Evolutionary conservation across 2,797 vertebrate species (phyloP).

Genomic region (Heterohyrax brucei): DNA sequence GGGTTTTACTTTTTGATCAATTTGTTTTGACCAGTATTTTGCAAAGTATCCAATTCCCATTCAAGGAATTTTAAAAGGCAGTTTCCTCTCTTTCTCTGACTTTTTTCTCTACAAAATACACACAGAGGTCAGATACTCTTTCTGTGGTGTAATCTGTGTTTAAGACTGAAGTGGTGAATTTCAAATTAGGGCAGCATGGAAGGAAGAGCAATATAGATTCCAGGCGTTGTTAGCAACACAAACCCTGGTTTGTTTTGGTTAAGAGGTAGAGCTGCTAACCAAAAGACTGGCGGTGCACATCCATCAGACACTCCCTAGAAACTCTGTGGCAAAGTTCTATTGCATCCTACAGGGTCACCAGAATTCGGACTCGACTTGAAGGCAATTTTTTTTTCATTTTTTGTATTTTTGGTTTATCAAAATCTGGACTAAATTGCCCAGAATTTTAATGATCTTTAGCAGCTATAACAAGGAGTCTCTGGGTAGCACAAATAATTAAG

Average conservation of each 20-base stretch:
- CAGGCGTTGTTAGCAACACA: not conserved
- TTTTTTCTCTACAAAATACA: not conserved
- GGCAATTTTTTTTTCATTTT: no score
- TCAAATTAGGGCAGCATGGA: not conserved
- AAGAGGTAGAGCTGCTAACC: no score
- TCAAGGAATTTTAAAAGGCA: constrained; percentile 9
- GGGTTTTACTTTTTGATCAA: constrained; percentile 43
- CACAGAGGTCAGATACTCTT: not conserved
- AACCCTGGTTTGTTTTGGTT: no score
- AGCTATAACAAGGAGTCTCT: not conserved
- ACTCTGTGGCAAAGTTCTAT: no score
- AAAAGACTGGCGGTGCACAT: no score
- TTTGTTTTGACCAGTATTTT: constrained; percentile 36
- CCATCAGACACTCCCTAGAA: no score
- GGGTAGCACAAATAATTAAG: no score
- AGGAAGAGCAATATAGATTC: not conserved
- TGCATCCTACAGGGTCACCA: no score
- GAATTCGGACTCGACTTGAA: no score
- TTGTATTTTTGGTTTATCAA: not conserved
- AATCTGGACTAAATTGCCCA: not conserved
- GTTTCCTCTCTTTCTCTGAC: not conserved
- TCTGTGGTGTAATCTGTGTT: not conserved
- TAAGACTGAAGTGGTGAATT: constrained; percentile 17
- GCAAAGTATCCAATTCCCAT: constrained; percentile 6
- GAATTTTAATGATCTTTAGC: constrained; percentile 15